Evolutionary conservation across 2,888 invertebrate species (phyloP).

Genomic region (Ommatoiulus sabulosus): DNA sequence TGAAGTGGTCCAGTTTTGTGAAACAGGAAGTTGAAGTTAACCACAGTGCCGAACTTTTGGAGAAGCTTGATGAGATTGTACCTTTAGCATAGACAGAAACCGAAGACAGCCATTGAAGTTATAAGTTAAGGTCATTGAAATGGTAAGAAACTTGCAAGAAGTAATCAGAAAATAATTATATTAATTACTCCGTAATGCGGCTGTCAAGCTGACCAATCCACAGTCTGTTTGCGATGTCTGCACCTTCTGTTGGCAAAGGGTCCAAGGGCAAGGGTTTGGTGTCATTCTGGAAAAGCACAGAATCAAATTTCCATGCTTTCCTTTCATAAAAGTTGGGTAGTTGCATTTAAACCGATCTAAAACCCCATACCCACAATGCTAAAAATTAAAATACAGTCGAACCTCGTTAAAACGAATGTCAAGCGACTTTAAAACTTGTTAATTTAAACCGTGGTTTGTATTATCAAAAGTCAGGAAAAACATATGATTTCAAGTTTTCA

Average conservation of each 20-base stretch:
- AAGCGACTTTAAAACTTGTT: no score
- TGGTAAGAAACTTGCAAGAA: neutral
- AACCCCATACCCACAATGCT: no score
- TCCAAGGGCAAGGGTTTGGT: slow-evolving; percentile 56
- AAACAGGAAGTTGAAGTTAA: slow-evolving; percentile 96
- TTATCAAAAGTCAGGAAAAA: no score
- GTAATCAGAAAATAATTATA: neutral
- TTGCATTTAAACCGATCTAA: no score
- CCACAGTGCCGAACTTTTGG: slow-evolving; percentile 92
- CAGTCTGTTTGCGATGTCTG: slow-evolving; percentile 75
- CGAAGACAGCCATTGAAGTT: neutral
- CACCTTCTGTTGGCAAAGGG: slow-evolving; percentile 42
- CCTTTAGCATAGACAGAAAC: slow-evolving; percentile 62
- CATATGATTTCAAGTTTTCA: no score
- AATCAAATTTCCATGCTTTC: neutral
- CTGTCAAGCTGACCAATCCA: slow-evolving; percentile 95
- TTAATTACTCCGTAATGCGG: slow-evolving; percentile 90
- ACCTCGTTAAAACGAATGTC: no score
- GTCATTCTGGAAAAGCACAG: slow-evolving; percentile 47
- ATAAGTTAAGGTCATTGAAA: neutral
- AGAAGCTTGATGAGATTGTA: slow-evolving; percentile 93
- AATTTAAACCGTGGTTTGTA: no score
- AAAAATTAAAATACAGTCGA: no score
- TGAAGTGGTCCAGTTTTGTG: slow-evolving; percentile 89
- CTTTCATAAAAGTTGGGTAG: no score